Percentiles rank a stretch among this genome's conserved stretches.
These are phyloP conservation scores for Pterocles gutturalis DNA, from an alignment of 2,113 vertebrate genomes.

Conservation along the genomic window DNA sequence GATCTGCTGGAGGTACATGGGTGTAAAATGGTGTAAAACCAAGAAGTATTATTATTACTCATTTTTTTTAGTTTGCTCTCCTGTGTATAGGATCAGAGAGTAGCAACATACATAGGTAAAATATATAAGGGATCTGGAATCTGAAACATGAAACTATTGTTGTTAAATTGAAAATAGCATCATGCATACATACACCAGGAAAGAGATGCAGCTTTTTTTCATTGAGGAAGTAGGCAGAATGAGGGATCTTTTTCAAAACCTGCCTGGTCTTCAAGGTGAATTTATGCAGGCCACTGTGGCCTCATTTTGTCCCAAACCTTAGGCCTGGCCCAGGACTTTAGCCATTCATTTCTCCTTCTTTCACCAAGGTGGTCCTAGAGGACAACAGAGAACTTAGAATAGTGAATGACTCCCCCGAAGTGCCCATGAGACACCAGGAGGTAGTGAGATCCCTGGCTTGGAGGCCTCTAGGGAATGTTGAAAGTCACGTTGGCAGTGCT, in stretches of 20 bases:
- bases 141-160: not conserved
- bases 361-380: not conserved
- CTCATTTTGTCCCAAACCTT: not conserved
- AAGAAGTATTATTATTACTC: not conserved
- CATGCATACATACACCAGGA: not conserved
- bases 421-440: not conserved
- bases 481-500: not conserved
- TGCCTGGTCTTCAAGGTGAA: not conserved
- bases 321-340: not conserved
- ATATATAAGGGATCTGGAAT: not conserved
- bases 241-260: not conserved
- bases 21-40: not conserved
- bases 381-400: not conserved
- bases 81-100: not conserved
- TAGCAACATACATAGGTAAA: not conserved
- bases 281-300: not conserved
- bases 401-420: not conserved
- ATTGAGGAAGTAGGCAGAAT: not conserved
- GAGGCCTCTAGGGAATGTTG: not conserved
- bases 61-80: not conserved
- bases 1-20: not conserved
- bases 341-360: accelerated
- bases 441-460: not conserved
- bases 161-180: not conserved
- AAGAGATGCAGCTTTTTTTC: accelerated